Conservation (phyloP, 1,140 invertebrate genomes). For the Apis cerana region DNA sequence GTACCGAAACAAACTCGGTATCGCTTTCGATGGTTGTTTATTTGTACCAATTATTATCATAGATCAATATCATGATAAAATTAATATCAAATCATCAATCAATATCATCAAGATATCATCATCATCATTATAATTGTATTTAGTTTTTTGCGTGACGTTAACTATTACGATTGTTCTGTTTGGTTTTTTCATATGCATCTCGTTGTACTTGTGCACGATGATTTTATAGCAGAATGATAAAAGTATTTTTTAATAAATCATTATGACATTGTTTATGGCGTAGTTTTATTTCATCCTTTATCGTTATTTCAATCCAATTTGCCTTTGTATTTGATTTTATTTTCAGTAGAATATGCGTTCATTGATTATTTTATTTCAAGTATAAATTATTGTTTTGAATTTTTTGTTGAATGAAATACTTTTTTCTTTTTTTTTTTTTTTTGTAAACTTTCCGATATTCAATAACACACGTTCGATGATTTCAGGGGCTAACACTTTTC, state of each 20-base stretch:
- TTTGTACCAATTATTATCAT: neutral
- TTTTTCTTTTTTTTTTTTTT: neutral
- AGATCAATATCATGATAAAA: neutral
- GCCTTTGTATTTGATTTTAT: neutral
- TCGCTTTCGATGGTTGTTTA: conserved; percentile 20
- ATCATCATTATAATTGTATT: conserved; percentile 21
- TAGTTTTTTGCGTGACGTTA: conserved; percentile 1
- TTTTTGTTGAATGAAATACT: neutral
- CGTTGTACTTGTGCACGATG: conserved; percentile 19
- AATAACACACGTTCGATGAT: conserved; percentile 59
- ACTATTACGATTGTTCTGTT: conserved; percentile 2
- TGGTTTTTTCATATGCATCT: conserved; percentile 16
- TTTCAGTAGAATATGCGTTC: neutral
- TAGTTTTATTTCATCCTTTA: conserved; percentile 34
- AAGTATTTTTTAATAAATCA: conserved; percentile 25
- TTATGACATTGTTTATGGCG: conserved; percentile 8
- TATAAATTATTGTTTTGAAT: neutral
- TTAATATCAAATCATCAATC: neutral
- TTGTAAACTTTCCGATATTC: neutral
- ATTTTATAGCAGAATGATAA: conserved; percentile 1
- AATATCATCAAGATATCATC: neutral
- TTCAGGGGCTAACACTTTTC: conserved; percentile 94
- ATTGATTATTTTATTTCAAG: conserved; percentile 18
- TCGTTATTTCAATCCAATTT: neutral
- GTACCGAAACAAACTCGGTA: neutral